Percentiles rank a stretch among this genome's conserved stretches.
Conservation (phyloP, 2,113 vertebrate species). For the Chionomys nivalis region DNA sequence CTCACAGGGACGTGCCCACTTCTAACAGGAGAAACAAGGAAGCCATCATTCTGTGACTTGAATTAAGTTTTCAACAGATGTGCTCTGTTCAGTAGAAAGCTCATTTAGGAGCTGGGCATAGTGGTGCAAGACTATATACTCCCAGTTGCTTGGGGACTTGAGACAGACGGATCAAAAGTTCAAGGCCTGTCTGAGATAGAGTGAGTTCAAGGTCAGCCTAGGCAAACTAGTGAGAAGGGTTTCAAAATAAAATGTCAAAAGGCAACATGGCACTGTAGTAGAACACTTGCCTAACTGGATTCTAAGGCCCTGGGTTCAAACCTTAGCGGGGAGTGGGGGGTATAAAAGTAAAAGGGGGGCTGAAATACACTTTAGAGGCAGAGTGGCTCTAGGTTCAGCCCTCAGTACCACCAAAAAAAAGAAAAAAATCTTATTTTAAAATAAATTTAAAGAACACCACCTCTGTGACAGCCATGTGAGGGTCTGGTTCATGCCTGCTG, state of each 20-base stretch:
- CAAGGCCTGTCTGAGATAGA: background rate
- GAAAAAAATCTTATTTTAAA: background rate
- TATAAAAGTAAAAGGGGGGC: no score
- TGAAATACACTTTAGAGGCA: no score
- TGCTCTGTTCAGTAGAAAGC: background rate
- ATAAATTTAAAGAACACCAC: background rate
- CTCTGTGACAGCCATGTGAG: background rate
- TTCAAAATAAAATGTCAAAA: background rate
- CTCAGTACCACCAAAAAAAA: background rate
- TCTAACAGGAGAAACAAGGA: background rate
- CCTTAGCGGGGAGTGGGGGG: no score
- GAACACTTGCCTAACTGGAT: background rate
- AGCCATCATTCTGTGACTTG: no score
- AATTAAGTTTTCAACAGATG: background rate
- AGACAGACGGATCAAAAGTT: background rate
- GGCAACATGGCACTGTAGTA: background rate
- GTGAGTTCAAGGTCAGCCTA: background rate
- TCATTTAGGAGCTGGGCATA: background rate
- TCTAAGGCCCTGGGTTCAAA: no score
- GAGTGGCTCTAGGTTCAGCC: background rate
- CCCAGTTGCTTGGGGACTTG: background rate
- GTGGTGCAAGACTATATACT: background rate
- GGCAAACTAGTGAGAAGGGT: background rate
- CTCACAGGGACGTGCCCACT: rapidly evolving
- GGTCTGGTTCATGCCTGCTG: background rate